phyloP scores from a whole-genome alignment of 1,140 invertebrate species.

The Littorina saxatilis region DNA sequence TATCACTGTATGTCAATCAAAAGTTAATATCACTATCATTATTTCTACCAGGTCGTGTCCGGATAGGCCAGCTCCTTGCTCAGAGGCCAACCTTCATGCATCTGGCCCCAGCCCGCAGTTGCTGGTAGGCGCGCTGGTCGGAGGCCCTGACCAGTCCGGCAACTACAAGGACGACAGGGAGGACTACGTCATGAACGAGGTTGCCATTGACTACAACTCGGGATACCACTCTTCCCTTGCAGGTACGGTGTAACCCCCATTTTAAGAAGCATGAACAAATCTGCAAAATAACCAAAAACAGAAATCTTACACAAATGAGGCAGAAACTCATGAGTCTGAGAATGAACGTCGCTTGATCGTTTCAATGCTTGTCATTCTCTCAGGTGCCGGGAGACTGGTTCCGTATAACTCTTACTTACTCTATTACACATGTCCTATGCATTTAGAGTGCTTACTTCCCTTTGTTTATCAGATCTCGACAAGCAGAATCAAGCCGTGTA shows the following conservation, averaged over 20 bases:
- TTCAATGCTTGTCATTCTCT: background rate
- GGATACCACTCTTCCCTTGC: conserved; percentile 66
- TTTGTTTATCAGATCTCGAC: no score
- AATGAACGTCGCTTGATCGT: background rate
- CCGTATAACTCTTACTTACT: no score
- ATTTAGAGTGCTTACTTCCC: no score
- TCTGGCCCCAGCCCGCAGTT: conserved; percentile 59
- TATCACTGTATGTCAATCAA: no score
- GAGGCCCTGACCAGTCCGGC: conserved; percentile 69
- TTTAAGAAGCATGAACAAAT: background rate
- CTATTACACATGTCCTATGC: no score
- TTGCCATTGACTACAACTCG: conserved; percentile 74
- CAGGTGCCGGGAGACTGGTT: no score
- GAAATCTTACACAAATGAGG: no score
- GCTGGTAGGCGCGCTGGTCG: conserved; percentile 69
- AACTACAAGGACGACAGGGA: conserved; percentile 63
- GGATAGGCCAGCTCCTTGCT: conserved; percentile 42
- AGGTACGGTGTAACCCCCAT: conserved; percentile 31
- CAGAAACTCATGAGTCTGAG: background rate
- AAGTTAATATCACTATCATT: no score
- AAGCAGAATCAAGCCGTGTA: no score
- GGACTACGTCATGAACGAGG: conserved; percentile 73
- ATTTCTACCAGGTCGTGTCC: conserved; percentile 50
- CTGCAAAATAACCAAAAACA: background rate
- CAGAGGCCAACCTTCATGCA: conserved; percentile 22